phyloP scores from a whole-genome alignment of 2,888 invertebrate species.

The Merodon equestris region DNA sequence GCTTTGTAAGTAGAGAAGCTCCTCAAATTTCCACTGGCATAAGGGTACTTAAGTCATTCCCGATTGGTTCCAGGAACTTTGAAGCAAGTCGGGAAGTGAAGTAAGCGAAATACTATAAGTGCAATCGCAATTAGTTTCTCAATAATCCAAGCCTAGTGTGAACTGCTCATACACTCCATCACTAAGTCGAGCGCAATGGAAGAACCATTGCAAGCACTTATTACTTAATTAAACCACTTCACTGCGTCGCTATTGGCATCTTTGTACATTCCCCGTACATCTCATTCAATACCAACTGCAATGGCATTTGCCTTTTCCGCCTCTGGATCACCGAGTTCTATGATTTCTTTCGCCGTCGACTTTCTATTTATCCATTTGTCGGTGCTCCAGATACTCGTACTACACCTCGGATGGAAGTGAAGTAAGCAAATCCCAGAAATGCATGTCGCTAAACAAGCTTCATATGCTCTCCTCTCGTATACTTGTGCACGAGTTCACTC shows the following conservation, averaged over 20 bases:
- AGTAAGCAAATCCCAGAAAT: slow-evolving; percentile 52
- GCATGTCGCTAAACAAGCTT: slow-evolving; percentile 41
- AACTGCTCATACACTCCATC: too few relatives aligned
- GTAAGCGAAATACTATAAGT: too few relatives aligned
- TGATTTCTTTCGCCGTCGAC: slow-evolving; percentile 12
- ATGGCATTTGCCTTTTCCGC: slow-evolving; percentile 21
- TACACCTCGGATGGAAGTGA: slow-evolving; percentile 42
- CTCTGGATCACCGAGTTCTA: slow-evolving; percentile 10
- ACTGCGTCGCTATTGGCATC: slow-evolving; percentile 26
- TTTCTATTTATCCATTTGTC: slow-evolving; percentile 30
- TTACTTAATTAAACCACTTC: slow-evolving; percentile 38
- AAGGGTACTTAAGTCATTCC: too few relatives aligned
- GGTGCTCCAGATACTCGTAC: slow-evolving; percentile 23
- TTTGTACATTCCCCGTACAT: slow-evolving; percentile 27
- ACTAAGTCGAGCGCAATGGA: too few relatives aligned
- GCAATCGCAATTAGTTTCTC: too few relatives aligned
- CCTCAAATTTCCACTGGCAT: too few relatives aligned
- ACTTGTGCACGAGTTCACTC: neutral
- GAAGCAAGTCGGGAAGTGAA: too few relatives aligned
- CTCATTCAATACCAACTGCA: slow-evolving; percentile 48
- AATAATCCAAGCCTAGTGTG: too few relatives aligned
- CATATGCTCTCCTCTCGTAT: slow-evolving; percentile 18
- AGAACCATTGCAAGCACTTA: slow-evolving; percentile 3
- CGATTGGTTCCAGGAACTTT: too few relatives aligned
- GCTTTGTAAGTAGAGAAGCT: too few relatives aligned